Percentiles rank a stretch among this genome's conserved stretches.
Conservation (phyloP, 2,888 invertebrate species). For the Lucinisca nassula region DNA sequence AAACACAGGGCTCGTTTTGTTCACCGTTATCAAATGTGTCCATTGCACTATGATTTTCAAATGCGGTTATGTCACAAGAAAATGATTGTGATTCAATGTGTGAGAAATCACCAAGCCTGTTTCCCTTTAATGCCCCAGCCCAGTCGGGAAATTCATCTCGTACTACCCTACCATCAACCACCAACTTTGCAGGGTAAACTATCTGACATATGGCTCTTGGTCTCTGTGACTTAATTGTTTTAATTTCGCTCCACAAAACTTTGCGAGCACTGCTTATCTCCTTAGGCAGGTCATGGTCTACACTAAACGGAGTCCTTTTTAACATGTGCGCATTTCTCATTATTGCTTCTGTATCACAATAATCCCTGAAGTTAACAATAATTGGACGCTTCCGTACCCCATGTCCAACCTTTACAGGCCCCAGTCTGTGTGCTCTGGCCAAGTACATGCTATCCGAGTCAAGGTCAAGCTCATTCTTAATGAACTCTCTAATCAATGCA, state of each 20-base stretch:
- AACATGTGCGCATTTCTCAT: not conserved
- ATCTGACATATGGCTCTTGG: not conserved
- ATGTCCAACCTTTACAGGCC: not conserved
- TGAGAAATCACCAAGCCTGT: not conserved
- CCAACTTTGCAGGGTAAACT: not conserved
- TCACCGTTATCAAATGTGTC: not conserved
- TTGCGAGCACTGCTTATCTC: not conserved
- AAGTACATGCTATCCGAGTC: slow-evolving; percentile 11
- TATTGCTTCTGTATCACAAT: not conserved
- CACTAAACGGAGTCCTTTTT: not conserved
- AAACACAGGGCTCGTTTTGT: not conserved
- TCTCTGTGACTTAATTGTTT: not conserved
- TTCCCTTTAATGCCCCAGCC: not conserved
- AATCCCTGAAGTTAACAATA: not conserved
- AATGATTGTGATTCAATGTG: not conserved
- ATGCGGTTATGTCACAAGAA: not conserved
- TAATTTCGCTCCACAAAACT: not conserved
- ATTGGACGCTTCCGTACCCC: not conserved
- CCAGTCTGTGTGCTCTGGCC: slow-evolving; percentile 7
- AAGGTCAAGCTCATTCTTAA: slow-evolving; percentile 7
- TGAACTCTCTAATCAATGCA: not conserved
- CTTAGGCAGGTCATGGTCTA: not conserved
- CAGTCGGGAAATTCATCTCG: not conserved
- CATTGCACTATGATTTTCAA: not conserved
- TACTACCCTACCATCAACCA: not conserved